A percentile compares a stretch with the other conserved stretches of the same genome.
phyloP scores from a whole-genome alignment of 2,113 vertebrate species.

The Trogon surrucura region DNA sequence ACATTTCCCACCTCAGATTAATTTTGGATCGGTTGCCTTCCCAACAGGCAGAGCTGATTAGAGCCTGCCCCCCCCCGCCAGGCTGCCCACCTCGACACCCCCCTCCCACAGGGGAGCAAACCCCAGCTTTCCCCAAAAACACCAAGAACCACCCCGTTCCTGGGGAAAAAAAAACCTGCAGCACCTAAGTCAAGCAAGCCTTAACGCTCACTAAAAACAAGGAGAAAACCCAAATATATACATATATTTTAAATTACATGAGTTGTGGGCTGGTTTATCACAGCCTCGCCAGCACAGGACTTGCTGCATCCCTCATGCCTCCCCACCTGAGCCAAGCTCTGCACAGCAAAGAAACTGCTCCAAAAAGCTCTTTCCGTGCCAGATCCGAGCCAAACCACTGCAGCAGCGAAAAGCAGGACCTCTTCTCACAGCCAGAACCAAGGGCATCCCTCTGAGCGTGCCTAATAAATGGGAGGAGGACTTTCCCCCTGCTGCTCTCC shows the following conservation, averaged over 20 bases:
- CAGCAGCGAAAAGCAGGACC: not conserved
- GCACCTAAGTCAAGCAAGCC: not conserved
- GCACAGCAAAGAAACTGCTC: not conserved
- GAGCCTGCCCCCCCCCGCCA: not conserved
- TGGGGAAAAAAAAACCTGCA: not conserved
- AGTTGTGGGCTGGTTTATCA: not conserved
- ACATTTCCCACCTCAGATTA: not conserved
- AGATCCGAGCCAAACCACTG: fast-evolving
- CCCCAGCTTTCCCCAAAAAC: not conserved
- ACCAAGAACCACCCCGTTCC: not conserved
- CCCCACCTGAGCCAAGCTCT: not conserved
- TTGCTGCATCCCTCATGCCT: not conserved
- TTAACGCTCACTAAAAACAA: not conserved
- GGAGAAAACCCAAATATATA: not conserved
- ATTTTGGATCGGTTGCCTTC: not conserved
- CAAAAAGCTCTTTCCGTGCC: not conserved
- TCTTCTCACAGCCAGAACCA: not conserved
- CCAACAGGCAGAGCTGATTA: not conserved
- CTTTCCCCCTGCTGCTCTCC: not conserved
- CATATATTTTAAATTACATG: not conserved
- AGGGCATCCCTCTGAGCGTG: not conserved
- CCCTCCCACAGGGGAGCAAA: not conserved
- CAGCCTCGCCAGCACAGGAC: not conserved
- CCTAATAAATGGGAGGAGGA: not conserved
- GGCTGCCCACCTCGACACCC: not conserved